Conservation (phyloP, 2,113 vertebrate genomes). For the Pterophyllum scalare region DNA sequence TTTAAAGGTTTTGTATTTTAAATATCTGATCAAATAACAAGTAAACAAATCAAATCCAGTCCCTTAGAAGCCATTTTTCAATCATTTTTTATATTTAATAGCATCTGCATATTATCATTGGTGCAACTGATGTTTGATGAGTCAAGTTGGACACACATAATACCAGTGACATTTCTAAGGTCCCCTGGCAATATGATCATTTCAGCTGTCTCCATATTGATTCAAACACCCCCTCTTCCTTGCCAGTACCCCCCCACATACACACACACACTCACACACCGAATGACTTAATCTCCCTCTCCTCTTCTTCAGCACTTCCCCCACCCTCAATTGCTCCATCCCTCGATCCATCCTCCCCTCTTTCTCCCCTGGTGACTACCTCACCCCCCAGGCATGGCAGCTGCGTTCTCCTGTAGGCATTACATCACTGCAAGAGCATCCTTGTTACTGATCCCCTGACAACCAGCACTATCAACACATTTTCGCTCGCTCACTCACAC, state of each 20-base stretch:
- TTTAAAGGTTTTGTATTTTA: not conserved
- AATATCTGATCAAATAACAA: not conserved
- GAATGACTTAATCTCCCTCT: slow-evolving; percentile 6
- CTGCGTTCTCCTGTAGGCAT: slow-evolving; percentile 79
- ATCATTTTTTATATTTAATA: not conserved
- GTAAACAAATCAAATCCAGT: no score
- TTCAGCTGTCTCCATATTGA: slow-evolving; percentile 30
- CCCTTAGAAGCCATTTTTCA: no score
- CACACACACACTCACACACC: not conserved
- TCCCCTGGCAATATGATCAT: slow-evolving; percentile 32
- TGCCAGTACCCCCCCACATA: not conserved
- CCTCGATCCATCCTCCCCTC: slow-evolving; percentile 38
- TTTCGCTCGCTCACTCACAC: not conserved
- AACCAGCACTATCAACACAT: slow-evolving; percentile 75
- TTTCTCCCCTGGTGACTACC: slow-evolving; percentile 63
- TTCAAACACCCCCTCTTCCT: slow-evolving; percentile 26
- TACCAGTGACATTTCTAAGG: not conserved
- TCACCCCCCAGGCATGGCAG: slow-evolving; percentile 81
- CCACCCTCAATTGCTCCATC: slow-evolving; percentile 46
- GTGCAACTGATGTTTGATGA: not conserved
- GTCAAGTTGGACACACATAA: not conserved
- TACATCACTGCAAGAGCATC: slow-evolving; percentile 81
- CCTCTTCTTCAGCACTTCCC: not conserved
- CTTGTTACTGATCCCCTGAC: slow-evolving; percentile 80
- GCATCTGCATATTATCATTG: not conserved